Evolutionary conservation across 2,888 invertebrate genomes (phyloP).

Genomic region (Operophtera brumata): DNA sequence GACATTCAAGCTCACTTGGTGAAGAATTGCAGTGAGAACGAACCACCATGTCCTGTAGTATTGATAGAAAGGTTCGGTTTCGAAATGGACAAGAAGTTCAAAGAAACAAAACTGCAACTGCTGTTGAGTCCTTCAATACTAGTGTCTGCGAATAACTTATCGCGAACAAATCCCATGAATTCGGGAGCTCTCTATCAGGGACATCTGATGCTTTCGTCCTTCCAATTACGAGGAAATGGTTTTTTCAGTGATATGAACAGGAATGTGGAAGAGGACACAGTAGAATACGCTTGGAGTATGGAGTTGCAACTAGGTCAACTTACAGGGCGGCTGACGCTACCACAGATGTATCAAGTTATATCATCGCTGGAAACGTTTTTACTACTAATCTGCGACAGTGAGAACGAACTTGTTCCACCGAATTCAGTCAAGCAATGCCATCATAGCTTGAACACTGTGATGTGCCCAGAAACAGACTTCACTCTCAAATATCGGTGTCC

Average conservation of each 20-base stretch:
- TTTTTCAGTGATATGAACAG: constrained; percentile 97
- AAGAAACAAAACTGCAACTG: constrained; percentile 95
- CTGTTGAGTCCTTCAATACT: constrained; percentile 93
- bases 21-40: constrained; percentile 94
- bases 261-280: constrained; percentile 93
- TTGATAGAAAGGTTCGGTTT: constrained; percentile 95
- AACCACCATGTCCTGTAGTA: constrained; percentile 95
- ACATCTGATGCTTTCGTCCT: constrained; percentile 90
- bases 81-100: constrained; percentile 97
- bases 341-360: constrained; percentile 92
- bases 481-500: constrained; percentile 88
- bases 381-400: constrained; percentile 91
- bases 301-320: constrained; percentile 97
- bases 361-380: constrained; percentile 94
- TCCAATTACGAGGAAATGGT: constrained; percentile 95
- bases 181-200: constrained; percentile 86
- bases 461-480: constrained; percentile 85
- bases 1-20: constrained; percentile 97
- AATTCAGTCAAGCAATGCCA: constrained; percentile 88
- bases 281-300: constrained; percentile 98
- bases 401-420: constrained; percentile 93
- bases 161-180: constrained; percentile 79
- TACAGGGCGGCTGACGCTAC: constrained; percentile 93
- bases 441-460: constrained; percentile 86
- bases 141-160: constrained; percentile 86